These are phyloP conservation scores for Gerris buenoi DNA, from an alignment of 1,140 invertebrate species.

Conservation along the genomic window DNA sequence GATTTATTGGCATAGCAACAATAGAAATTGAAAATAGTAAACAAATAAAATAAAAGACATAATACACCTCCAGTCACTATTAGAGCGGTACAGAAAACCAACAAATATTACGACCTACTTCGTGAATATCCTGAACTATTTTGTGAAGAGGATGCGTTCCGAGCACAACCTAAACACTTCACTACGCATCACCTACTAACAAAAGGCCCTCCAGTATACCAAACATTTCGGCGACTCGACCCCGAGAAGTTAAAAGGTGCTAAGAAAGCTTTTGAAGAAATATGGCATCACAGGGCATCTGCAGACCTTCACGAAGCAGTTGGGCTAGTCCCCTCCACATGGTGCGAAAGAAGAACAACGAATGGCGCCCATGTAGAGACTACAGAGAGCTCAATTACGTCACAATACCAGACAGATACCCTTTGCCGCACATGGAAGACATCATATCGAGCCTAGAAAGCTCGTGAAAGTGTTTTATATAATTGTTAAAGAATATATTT, in stretches of 20 bases:
- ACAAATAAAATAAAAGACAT: no score
- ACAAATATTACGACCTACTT: no score
- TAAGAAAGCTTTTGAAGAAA: conserved; percentile 8
- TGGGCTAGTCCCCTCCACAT: conserved; percentile 6
- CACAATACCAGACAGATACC: not conserved
- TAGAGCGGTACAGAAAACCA: no score
- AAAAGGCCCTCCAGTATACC: not conserved
- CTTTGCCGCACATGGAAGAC: not conserved
- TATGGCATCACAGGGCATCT: conserved; percentile 12
- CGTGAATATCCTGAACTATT: no score
- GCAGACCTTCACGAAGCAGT: not conserved
- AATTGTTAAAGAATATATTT: no score
- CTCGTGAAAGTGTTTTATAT: no score
- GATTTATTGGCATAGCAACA: no score
- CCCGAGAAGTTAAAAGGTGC: conserved; percentile 2
- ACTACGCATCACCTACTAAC: conserved; percentile 2
- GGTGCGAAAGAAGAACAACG: not conserved
- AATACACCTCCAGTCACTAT: no score
- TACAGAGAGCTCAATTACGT: not conserved
- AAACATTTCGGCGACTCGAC: not conserved
- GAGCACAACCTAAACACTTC: not conserved
- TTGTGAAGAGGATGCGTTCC: not conserved
- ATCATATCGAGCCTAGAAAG: not conserved
- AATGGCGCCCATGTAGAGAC: not conserved
- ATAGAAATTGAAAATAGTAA: no score